Evolutionary conservation across 2,888 invertebrate genomes (phyloP).

Genomic region (Sesamia inferens): DNA sequence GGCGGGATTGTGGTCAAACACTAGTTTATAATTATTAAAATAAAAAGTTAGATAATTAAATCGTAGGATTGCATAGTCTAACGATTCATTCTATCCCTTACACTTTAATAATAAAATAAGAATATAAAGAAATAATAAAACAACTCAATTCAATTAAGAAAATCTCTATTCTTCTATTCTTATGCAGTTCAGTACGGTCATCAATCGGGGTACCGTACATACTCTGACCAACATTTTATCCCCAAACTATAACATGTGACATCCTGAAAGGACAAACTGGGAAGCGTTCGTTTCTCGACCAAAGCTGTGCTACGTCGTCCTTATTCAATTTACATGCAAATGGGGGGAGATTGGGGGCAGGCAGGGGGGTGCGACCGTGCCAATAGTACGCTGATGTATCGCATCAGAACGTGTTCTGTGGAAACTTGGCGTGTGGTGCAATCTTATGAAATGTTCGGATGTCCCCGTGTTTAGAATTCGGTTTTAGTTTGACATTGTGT

Average conservation of each 20-base stretch:
- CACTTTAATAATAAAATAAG: neutral
- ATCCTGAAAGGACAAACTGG: slow-evolving; percentile 81
- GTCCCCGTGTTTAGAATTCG: slow-evolving; percentile 43
- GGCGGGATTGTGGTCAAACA: too few species aligned
- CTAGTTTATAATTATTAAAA: too few species aligned
- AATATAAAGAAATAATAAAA: too few species aligned
- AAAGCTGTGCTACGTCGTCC: slow-evolving; percentile 83
- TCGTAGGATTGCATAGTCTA: neutral
- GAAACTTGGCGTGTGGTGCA: slow-evolving; percentile 60
- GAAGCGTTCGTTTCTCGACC: slow-evolving; percentile 73
- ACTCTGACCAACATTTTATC: slow-evolving; percentile 60
- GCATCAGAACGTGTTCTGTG: slow-evolving; percentile 84
- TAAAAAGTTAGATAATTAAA: neutral
- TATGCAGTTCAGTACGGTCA: slow-evolving; percentile 8
- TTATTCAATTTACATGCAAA: slow-evolving; percentile 91
- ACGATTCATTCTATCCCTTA: neutral
- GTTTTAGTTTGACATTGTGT: slow-evolving; percentile 40
- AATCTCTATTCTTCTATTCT: too few species aligned
- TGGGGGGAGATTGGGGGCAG: slow-evolving; percentile 67
- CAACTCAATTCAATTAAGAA: too few species aligned
- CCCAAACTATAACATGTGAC: slow-evolving; percentile 65
- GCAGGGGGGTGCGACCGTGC: slow-evolving; percentile 74
- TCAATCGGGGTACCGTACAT: slow-evolving; percentile 9
- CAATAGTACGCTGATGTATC: slow-evolving; percentile 89
- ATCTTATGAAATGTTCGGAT: slow-evolving; percentile 41